Conservation (phyloP, 2,888 invertebrate species). For the Melangyna quadrimaculata region DNA sequence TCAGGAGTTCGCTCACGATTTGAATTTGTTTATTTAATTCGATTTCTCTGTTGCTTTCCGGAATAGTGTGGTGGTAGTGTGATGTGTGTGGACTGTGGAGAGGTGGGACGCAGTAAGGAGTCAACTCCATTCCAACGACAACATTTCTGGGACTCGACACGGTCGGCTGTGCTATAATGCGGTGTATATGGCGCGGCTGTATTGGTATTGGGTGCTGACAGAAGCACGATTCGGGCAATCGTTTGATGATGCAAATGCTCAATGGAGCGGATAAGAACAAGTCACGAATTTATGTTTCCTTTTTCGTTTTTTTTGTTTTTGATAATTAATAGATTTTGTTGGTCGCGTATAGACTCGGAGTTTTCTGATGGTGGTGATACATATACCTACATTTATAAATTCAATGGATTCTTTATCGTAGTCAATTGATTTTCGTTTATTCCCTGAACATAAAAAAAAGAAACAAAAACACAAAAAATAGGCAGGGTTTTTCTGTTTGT, state of each 20-base stretch:
- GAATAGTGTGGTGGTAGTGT: conserved; percentile 20
- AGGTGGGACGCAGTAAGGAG: not conserved
- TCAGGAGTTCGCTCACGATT: conserved; percentile 80
- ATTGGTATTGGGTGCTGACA: conserved; percentile 30
- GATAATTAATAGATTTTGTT: conserved; percentile 65
- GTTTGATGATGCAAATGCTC: conserved; percentile 71
- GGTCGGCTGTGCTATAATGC: not conserved
- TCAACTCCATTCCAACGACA: not conserved
- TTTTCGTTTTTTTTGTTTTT: conserved; percentile 15
- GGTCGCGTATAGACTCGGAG: conserved; percentile 5
- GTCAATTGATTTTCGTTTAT: conserved; percentile 51
- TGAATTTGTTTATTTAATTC: conserved; percentile 81
- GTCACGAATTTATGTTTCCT: conserved; percentile 62
- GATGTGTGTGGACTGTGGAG: not conserved
- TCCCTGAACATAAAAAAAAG: not conserved
- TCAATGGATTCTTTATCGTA: conserved; percentile 35
- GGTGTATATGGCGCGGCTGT: conserved; percentile 12
- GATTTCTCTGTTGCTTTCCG: conserved; percentile 75
- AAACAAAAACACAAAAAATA: not conserved
- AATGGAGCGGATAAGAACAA: conserved; percentile 69
- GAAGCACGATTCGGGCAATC: conserved; percentile 59
- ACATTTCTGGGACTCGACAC: not conserved
- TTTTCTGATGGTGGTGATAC: conserved; percentile 12
- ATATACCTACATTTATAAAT: too few relatives aligned
- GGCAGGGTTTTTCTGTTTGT: not conserved